Percentiles rank a stretch among this genome's conserved stretches.
phyloP scores from a whole-genome alignment of 2,113 vertebrate genomes.

The Hemiprocne comata region DNA sequence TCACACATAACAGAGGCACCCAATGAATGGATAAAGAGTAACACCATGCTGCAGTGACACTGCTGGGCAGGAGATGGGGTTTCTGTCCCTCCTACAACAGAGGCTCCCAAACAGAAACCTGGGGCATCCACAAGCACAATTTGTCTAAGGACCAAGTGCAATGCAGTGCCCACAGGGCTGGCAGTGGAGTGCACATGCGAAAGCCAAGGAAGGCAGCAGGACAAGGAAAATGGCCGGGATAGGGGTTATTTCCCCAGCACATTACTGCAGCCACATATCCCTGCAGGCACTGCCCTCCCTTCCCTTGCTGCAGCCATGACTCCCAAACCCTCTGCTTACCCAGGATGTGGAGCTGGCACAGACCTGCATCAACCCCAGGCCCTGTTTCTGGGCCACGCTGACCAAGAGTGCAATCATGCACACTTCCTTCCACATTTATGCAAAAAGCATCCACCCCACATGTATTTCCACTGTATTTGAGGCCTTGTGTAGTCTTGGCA shows the following conservation, averaged over 20 bases:
- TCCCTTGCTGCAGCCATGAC: background rate
- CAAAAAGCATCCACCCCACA: slow-evolving; percentile 18
- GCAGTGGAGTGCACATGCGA: background rate
- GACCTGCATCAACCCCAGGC: background rate
- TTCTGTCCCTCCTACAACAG: background rate
- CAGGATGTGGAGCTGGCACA: background rate
- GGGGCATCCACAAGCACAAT: background rate
- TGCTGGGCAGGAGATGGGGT: background rate
- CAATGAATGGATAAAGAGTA: background rate
- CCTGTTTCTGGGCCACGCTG: background rate
- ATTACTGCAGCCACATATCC: background rate
- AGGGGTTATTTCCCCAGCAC: background rate
- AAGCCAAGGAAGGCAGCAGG: background rate
- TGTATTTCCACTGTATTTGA: slow-evolving; percentile 15
- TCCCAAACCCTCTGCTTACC: background rate
- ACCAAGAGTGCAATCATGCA: slow-evolving; percentile 30
- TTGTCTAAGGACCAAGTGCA: background rate
- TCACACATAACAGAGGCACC: background rate
- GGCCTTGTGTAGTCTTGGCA: slow-evolving; percentile 43
- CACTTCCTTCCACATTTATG: slow-evolving; percentile 49
- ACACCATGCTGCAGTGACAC: background rate
- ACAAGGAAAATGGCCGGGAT: background rate
- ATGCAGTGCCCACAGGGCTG: background rate
- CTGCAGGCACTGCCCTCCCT: background rate
- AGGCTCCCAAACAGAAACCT: background rate